Evolutionary conservation across 2,797 vertebrate genomes (phyloP), one percentile per base, ranked within the genome.

Genomic region (Champsocephalus esox): DNA sequence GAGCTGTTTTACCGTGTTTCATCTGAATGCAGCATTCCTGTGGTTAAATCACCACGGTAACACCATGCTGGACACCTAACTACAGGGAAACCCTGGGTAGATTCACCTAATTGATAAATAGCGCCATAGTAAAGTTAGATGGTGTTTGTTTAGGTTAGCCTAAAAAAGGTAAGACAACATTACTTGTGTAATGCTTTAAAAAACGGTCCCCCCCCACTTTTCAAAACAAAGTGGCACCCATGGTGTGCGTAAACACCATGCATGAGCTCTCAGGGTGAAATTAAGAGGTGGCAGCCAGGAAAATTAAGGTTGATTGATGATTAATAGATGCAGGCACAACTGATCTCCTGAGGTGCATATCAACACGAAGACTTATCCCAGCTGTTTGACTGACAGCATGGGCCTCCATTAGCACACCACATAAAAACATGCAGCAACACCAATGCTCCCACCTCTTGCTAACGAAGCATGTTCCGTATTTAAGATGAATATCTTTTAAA

Each of bases 241-340:
- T 38, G 34, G 34, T 75, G 69, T 69, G 46, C 58, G 52, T 73
- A 70, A 83, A 87, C 80, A 78, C 59, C 64, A 84, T 59, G 64
- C 76, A 41, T 73, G 68, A 87, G 46, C 64, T 75, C 84, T 75
- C 58, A 7, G 71, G 70, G 70, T 79, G 64, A 83, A 87, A 91
- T 90, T 59, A 74, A 76, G 67, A 81, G 56, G 65, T 60, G 60
- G 58, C 66, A 59, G 66, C 3, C 56, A 28, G 65, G 66, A 77
- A 86, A 87, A 90, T 83, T 54, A 80, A 43, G 44, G 88, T 75
- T 89, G 73, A 91, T 89, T 87, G 80, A 90, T 90, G 87, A 89
- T 91, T 89, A 88, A 93, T 89, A 80, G 76, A 92, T 81, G 80
- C 43, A 75, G 80, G 89, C 79, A 73, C 73, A 87, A 70, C 55